Evolutionary conservation across 2,113 vertebrate genomes (phyloP).

Genomic region (Rhegmatorhina hoffmannsi): DNA sequence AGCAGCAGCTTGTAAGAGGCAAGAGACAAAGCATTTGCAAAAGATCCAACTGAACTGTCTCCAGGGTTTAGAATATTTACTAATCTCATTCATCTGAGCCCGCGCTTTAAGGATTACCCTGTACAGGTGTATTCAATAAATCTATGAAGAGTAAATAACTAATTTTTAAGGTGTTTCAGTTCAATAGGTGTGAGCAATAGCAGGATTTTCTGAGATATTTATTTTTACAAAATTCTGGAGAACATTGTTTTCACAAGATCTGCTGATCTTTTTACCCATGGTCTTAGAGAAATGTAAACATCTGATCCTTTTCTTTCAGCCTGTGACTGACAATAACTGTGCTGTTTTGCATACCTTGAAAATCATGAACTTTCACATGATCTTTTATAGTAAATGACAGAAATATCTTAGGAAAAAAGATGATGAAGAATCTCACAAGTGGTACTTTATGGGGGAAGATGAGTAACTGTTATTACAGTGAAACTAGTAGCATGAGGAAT

Average conservation of each 20-base stretch:
- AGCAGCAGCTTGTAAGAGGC: neutral
- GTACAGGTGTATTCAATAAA: neutral
- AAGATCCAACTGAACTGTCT: neutral
- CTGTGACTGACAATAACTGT: neutral
- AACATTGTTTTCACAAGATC: neutral
- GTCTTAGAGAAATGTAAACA: neutral
- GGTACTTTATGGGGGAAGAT: neutral
- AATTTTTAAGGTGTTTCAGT: neutral
- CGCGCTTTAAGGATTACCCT: neutral
- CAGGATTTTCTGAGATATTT: neutral
- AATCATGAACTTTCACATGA: neutral
- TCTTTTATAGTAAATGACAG: neutral
- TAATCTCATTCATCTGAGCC: neutral
- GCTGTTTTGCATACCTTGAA: neutral
- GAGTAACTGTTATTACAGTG: neutral
- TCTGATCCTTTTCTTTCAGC: neutral
- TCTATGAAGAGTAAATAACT: neutral
- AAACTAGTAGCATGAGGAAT: neutral
- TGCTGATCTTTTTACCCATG: neutral
- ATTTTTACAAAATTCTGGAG: neutral
- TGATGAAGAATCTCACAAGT: neutral
- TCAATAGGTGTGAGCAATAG: neutral
- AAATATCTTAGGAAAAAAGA: neutral
- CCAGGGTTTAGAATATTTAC: neutral
- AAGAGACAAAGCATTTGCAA: neutral